phyloP scores from a whole-genome alignment of 2,888 invertebrate species.

The Melieria omissa region DNA sequence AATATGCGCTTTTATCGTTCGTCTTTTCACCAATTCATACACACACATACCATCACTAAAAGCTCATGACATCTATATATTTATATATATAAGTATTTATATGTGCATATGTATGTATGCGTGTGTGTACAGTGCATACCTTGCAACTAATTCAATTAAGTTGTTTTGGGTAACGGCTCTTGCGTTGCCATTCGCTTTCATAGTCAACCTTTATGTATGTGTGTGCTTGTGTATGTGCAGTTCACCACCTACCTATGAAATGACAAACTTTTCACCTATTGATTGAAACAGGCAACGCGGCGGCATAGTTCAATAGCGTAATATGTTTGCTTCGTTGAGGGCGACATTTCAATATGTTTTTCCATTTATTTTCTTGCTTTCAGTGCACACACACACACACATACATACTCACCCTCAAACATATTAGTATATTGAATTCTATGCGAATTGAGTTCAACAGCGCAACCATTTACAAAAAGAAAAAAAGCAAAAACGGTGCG shows the following conservation, averaged over 20 bases:
- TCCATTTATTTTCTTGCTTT: too few species aligned
- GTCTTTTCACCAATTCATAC: background rate
- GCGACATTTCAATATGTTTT: too few species aligned
- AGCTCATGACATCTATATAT: background rate
- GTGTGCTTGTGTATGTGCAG: background rate
- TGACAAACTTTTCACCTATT: conserved; percentile 10
- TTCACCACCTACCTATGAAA: background rate
- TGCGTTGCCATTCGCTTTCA: background rate
- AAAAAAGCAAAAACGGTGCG: background rate
- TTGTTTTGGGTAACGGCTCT: background rate
- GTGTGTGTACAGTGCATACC: background rate
- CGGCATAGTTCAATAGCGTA: too few species aligned
- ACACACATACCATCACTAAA: background rate
- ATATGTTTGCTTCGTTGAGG: too few species aligned
- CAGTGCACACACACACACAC: too few species aligned
- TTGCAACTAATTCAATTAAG: conserved; percentile 27
- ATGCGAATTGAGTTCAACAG: background rate
- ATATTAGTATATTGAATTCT: background rate
- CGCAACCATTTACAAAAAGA: background rate
- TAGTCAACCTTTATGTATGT: background rate
- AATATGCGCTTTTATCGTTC: too few species aligned
- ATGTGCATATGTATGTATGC: background rate
- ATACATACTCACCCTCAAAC: too few species aligned
- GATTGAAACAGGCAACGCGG: background rate
- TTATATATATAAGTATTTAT: background rate